A percentile compares a stretch with the other conserved stretches of the same genome.
phyloP scores from a whole-genome alignment of 2,888 invertebrate genomes.

The Dicranocentrus wangi region DNA sequence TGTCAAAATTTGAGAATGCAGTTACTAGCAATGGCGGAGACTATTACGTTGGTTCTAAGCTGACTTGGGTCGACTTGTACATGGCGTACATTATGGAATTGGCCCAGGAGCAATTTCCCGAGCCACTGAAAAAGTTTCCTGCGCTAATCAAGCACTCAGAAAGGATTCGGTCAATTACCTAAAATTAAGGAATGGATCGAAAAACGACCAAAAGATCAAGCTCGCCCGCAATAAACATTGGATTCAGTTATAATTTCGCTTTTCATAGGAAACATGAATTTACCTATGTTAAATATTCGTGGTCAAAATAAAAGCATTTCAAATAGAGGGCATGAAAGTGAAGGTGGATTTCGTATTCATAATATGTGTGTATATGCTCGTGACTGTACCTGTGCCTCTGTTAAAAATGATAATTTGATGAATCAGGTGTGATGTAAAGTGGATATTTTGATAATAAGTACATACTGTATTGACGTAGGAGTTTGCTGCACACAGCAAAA shows the following conservation, averaged over 20 bases:
- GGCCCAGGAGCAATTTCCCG: conserved; percentile 12
- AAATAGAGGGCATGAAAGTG: background rate
- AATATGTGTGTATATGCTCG: no score
- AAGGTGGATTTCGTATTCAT: no score
- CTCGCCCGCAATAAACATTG: background rate
- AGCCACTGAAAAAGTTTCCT: conserved; percentile 76
- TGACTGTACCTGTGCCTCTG: no score
- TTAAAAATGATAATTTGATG: no score
- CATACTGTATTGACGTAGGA: no score
- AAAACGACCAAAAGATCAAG: conserved; percentile 77
- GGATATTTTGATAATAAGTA: no score
- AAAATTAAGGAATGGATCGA: conserved; percentile 78
- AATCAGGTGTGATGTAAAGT: no score
- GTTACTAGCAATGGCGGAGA: conserved; percentile 13
- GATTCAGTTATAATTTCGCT: background rate
- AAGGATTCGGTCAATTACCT: conserved; percentile 77
- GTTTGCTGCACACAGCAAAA: no score
- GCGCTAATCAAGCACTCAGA: conserved; percentile 75
- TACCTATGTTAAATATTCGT: background rate
- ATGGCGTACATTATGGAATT: conserved; percentile 33
- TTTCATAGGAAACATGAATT: background rate
- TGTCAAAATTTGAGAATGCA: conserved; percentile 23
- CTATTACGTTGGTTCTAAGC: conserved; percentile 24
- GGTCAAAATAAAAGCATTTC: background rate
- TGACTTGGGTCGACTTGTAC: conserved; percentile 50